Percentiles rank a stretch among this genome's conserved stretches.
Evolutionary conservation across 1,140 invertebrate genomes (phyloP).

Genomic region (Caenorhabditis inopinata): DNA sequence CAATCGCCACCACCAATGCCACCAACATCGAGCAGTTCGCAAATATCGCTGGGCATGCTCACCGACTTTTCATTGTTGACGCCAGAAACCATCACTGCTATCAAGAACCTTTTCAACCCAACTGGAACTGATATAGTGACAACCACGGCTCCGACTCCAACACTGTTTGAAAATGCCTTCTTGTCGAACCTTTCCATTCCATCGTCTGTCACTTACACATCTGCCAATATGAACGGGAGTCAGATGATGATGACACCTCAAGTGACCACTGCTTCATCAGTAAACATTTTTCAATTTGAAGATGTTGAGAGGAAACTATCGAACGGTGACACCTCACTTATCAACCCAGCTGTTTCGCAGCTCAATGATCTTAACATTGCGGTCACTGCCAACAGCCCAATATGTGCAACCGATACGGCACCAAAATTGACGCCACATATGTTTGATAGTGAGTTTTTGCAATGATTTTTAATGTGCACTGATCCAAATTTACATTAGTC

Average conservation of each 20-base stretch:
- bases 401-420: background rate
- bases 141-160: slow-evolving; percentile 11
- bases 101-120: background rate
- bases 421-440: slow-evolving; percentile 17
- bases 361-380: slow-evolving; percentile 14
- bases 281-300: background rate
- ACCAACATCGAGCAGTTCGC: background rate
- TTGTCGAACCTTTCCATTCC: background rate
- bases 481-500: background rate
- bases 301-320: background rate
- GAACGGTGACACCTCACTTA: background rate
- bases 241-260: background rate
- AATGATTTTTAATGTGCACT: background rate
- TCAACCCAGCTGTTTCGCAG: slow-evolving; percentile 23
- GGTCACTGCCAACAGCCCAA: background rate
- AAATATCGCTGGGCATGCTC: background rate
- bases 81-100: background rate
- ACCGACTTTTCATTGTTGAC: background rate
- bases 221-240: background rate
- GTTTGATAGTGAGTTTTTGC: slow-evolving; percentile 9
- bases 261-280: background rate
- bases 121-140: background rate
- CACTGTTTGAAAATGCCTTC: background rate
- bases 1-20: background rate
- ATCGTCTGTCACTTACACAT: background rate